A percentile compares a stretch with the other conserved stretches of the same genome.
Conservation (phyloP, 2,113 vertebrate genomes). For the Rhipidura dahli region DNA sequence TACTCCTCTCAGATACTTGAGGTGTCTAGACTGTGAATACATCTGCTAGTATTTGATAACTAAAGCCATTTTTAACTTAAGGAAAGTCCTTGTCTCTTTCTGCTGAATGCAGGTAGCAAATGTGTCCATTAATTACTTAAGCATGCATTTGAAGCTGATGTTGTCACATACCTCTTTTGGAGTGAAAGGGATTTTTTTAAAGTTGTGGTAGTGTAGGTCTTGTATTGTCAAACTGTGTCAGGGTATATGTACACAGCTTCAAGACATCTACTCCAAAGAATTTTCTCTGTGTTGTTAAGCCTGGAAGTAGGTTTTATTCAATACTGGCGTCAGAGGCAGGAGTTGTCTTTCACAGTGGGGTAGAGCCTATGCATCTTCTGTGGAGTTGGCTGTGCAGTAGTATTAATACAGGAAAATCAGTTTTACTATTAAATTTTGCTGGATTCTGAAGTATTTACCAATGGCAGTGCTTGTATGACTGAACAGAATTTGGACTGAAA, state of each 20-base stretch:
- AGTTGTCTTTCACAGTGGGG: neutral
- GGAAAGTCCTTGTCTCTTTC: neutral
- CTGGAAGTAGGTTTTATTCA: neutral
- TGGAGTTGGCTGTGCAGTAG: neutral
- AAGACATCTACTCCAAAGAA: neutral
- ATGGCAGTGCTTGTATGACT: neutral
- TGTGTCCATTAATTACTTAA: neutral
- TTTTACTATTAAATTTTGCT: neutral
- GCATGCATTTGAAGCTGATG: neutral
- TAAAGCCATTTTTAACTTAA: neutral
- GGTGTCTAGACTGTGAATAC: neutral
- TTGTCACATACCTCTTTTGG: neutral
- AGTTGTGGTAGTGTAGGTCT: neutral
- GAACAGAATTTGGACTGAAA: neutral
- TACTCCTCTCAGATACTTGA: neutral
- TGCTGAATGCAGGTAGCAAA: neutral
- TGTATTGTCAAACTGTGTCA: neutral
- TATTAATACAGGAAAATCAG: neutral
- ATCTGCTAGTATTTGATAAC: fast-evolving
- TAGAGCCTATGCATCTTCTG: neutral
- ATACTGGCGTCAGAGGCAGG: neutral
- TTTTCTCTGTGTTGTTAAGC: neutral
- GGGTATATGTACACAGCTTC: neutral
- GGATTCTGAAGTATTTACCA: neutral
- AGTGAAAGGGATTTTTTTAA: neutral